Conservation (phyloP, 2,797 vertebrate species). For the Enteromius unitaeniatus region DNA sequence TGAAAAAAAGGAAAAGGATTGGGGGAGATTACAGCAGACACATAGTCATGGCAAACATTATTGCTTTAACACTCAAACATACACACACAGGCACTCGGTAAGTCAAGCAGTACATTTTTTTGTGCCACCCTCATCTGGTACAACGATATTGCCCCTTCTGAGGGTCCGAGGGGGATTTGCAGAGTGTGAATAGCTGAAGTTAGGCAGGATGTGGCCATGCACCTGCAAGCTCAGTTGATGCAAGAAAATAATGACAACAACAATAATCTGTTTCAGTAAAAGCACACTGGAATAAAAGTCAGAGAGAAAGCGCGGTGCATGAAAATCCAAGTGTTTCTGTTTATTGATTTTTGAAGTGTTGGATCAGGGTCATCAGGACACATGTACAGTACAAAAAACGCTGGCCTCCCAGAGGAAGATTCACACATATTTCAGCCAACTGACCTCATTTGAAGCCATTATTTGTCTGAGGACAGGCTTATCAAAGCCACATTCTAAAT, state of each 20-base stretch:
- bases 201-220: slow-evolving; percentile 55
- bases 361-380: neutral
- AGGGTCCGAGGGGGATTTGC: slow-evolving; percentile 5
- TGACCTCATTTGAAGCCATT: slow-evolving; percentile 1
- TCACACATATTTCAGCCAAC: neutral
- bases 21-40: slow-evolving; percentile 84
- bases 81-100: slow-evolving; percentile 53
- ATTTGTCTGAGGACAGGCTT: slow-evolving; percentile 28
- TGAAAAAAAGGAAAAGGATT: slow-evolving; percentile 59
- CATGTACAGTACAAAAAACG: slow-evolving; percentile 4
- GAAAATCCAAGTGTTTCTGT: slow-evolving; percentile 9
- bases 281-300: slow-evolving; percentile 17
- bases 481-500: slow-evolving; percentile 11
- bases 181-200: slow-evolving; percentile 29
- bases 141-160: slow-evolving; percentile 5
- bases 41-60: slow-evolving; percentile 67
- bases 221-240: slow-evolving; percentile 53
- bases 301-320: slow-evolving; percentile 7
- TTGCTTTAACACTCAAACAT: slow-evolving; percentile 36
- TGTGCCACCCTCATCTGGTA: slow-evolving; percentile 7
- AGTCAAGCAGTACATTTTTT: slow-evolving; percentile 47
- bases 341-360: slow-evolving; percentile 34
- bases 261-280: neutral
- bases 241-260: slow-evolving; percentile 34
- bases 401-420: neutral